Base-by-base conservation (phyloP, 2,797 vertebrate genomes). In the Gephyroberyx darwinii region DNA sequence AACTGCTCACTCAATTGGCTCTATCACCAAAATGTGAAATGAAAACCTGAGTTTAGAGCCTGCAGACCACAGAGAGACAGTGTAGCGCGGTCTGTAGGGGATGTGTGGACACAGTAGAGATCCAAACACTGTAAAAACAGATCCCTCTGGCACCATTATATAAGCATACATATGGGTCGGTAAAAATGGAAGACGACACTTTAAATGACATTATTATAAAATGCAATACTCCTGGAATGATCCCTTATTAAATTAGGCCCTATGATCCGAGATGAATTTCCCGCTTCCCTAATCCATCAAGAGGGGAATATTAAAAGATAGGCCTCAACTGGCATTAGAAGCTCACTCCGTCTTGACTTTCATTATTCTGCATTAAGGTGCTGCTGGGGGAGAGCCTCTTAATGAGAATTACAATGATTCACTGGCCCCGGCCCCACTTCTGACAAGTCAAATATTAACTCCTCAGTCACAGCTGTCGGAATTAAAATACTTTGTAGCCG, bases 171-270 rank as follows among this genome's bases (percentile, higher is more conserved):
- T 98, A 96, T 96, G 97, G 97, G 98, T 97, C 95, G 94, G 97
- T 94, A 96, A 95, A 96, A 99, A 99, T 98, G 96, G 97, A 97
- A 98, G 96, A 97, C 96, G 98, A 99, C 98, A 99, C 97, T 98
- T 98, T 98, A 99, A 99, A 99, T 99, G 97, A 98, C 97, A 98
- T 99, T 98, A 99, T 99, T 98, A 99, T 99, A 99, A 99, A 99
- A 99, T 98, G 98, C 98, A 99, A 99, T 99, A 99, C 98, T 99
- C 98, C 95, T 95, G 97, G 96, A 99, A 99, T 98, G 97, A 99
- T 99, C 96, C 96, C 95, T 99, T 98, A 99, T 99, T 98, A 96
- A 98, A 99, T 99, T 99, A 99, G 96, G 95, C 93, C 95, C 95
- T 97, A 97, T 98, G 98, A 99, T 99, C 96, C 95, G 96, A 98